These are phyloP conservation scores for Theodoxus fluviatilis DNA, from an alignment of 2,888 invertebrate species.

Conservation along the genomic window DNA sequence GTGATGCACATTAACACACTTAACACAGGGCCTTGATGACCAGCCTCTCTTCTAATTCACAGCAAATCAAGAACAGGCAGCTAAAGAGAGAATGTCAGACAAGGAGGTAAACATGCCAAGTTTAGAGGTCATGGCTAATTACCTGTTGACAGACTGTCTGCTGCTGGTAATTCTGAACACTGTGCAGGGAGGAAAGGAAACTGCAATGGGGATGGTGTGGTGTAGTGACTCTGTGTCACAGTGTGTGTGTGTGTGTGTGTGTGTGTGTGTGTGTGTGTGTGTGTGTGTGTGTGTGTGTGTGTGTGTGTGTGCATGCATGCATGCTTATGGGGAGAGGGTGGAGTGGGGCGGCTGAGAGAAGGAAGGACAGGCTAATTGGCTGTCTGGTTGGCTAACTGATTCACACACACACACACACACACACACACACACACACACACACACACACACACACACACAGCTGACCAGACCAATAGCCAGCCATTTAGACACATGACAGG, in stretches of 20 bases:
- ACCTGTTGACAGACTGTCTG: too few relatives aligned
- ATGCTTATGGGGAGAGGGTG: too few relatives aligned
- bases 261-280: neutral
- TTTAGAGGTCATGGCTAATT: too few relatives aligned
- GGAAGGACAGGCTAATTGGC: neutral
- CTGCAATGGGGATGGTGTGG: too few relatives aligned
- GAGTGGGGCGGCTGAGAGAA: neutral
- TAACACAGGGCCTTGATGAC: too few relatives aligned
- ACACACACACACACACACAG: neutral
- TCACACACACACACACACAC: conserved; percentile 10
- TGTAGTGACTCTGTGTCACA: neutral
- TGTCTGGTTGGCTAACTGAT: neutral
- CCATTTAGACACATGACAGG: neutral
- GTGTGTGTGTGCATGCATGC: neutral
- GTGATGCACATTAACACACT: too few relatives aligned
- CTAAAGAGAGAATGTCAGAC: too few relatives aligned
- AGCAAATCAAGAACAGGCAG: too few relatives aligned
- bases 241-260: neutral
- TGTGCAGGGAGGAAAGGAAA: too few relatives aligned
- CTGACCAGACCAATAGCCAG: neutral
- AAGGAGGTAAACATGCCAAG: too few relatives aligned
- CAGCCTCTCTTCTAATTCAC: too few relatives aligned
- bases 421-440: neutral
- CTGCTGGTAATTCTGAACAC: too few relatives aligned
- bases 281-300: neutral